Conservation (phyloP, 2,888 invertebrate species). For the Trichacis sp. region DNA sequence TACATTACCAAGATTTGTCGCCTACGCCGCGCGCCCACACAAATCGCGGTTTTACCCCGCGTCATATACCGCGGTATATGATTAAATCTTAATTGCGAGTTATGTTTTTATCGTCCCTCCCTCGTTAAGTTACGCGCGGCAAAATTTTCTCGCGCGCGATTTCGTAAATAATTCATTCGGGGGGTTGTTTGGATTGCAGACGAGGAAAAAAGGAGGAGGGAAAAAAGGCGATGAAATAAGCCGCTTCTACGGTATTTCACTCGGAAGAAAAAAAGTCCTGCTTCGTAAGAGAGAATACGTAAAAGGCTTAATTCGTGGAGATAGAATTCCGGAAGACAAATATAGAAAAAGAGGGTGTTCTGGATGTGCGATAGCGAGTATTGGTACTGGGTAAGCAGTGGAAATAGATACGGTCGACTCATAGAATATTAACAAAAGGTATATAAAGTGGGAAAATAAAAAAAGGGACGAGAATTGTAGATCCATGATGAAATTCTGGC, state of each 20-base stretch:
- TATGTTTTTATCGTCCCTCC: background rate
- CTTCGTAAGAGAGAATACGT: background rate
- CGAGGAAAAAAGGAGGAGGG: background rate
- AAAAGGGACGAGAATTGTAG: too few relatives aligned
- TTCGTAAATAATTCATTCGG: background rate
- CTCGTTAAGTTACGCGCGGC: background rate
- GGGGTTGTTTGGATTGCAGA: background rate
- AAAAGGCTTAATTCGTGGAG: background rate
- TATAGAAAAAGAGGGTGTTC: background rate
- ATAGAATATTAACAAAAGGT: constrained; percentile 35
- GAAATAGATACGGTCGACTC: constrained; percentile 28
- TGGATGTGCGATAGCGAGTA: constrained; percentile 13
- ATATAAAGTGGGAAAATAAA: constrained; percentile 15
- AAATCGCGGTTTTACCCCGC: background rate
- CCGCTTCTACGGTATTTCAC: background rate
- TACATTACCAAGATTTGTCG: constrained; percentile 30
- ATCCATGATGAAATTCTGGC: too few relatives aligned
- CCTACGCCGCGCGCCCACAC: background rate
- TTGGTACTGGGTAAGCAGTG: constrained; percentile 22
- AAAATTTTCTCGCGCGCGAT: background rate
- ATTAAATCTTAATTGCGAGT: constrained; percentile 1
- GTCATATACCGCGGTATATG: background rate
- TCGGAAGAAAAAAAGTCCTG: background rate
- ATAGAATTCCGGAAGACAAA: background rate
- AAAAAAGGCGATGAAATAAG: background rate